Percentiles rank a stretch among this genome's conserved stretches.
Conservation (phyloP, 2,797 vertebrate genomes). For the Rhyacichthys aspro region DNA sequence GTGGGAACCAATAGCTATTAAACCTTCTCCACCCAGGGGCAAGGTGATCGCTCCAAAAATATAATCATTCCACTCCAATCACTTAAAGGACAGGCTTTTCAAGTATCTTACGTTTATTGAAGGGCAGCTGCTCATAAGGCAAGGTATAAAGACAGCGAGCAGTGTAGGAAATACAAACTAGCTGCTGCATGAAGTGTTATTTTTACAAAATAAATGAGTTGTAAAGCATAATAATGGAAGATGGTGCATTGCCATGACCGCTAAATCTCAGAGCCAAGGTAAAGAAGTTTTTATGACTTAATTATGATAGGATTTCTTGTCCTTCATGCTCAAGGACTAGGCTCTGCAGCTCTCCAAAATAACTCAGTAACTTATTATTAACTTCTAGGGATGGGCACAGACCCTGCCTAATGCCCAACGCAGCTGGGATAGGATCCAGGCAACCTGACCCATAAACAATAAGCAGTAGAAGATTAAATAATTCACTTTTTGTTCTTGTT, state of each 20-base stretch:
- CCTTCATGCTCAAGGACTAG: constrained; percentile 34
- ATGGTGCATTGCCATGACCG: constrained; percentile 26
- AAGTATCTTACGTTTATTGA: constrained; percentile 15
- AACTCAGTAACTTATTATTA: neutral
- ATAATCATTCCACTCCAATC: constrained; percentile 51
- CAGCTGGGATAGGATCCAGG: too few relatives aligned
- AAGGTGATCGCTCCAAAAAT: constrained; percentile 57
- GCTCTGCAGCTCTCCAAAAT: constrained; percentile 14
- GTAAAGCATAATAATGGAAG: constrained; percentile 44
- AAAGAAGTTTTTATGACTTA: constrained; percentile 52
- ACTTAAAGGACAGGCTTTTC: constrained; percentile 25
- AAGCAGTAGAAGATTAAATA: too few relatives aligned
- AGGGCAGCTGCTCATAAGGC: neutral
- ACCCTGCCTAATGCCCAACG: too few relatives aligned
- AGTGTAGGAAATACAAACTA: constrained; percentile 14
- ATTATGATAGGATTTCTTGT: constrained; percentile 34
- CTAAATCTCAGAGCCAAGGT: constrained; percentile 41
- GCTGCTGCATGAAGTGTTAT: constrained; percentile 42
- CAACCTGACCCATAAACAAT: too few relatives aligned
- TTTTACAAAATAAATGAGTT: constrained; percentile 24
- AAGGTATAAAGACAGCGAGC: neutral
- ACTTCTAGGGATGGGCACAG: too few relatives aligned
- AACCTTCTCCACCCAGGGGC: constrained; percentile 57
- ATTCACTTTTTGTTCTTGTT: too few relatives aligned
- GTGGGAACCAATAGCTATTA: constrained; percentile 52